A percentile compares a stretch with the other conserved stretches of the same genome.
phyloP scores from a whole-genome alignment of 2,113 vertebrate species.

The Hypomesus transpacificus region DNA sequence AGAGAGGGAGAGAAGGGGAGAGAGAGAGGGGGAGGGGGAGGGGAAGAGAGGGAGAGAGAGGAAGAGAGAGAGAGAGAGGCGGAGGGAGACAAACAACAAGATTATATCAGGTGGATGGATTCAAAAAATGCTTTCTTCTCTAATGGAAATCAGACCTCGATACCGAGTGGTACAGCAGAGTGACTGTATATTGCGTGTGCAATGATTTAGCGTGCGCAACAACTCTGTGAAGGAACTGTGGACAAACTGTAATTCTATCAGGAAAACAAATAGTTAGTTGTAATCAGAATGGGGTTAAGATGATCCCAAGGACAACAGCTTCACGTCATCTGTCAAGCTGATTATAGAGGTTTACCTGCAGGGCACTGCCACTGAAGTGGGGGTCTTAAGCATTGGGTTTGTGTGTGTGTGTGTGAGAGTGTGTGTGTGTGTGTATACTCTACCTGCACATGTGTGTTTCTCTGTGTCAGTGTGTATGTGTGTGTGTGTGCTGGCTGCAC shows the following conservation, averaged over 20 bases:
- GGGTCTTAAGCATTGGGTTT: not conserved
- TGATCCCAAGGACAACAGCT: too few relatives aligned
- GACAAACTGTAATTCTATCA: too few relatives aligned
- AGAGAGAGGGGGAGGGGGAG: not conserved
- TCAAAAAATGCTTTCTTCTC: too few relatives aligned
- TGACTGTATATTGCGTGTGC: too few relatives aligned
- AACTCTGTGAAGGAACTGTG: too few relatives aligned
- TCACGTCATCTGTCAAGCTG: not conserved
- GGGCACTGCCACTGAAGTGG: not conserved
- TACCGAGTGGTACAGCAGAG: too few relatives aligned
- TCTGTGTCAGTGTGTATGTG: too few relatives aligned
- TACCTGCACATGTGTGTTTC: too few relatives aligned
- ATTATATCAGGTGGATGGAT: not conserved
- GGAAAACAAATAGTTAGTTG: not conserved
- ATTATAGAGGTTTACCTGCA: constrained; percentile 66
- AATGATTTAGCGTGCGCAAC: too few relatives aligned
- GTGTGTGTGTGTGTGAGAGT: not conserved
- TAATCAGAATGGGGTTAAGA: not conserved
- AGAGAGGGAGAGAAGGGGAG: not conserved
- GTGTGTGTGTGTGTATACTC: not conserved
- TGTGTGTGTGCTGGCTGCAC: too few relatives aligned
- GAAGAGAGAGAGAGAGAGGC: not conserved
- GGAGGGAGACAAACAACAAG: not conserved
- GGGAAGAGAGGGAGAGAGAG: not conserved
- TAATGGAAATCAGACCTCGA: too few relatives aligned